These are phyloP conservation scores for Tringa solitaria DNA, from an alignment of 2,113 vertebrate species.

Conservation along the genomic window DNA sequence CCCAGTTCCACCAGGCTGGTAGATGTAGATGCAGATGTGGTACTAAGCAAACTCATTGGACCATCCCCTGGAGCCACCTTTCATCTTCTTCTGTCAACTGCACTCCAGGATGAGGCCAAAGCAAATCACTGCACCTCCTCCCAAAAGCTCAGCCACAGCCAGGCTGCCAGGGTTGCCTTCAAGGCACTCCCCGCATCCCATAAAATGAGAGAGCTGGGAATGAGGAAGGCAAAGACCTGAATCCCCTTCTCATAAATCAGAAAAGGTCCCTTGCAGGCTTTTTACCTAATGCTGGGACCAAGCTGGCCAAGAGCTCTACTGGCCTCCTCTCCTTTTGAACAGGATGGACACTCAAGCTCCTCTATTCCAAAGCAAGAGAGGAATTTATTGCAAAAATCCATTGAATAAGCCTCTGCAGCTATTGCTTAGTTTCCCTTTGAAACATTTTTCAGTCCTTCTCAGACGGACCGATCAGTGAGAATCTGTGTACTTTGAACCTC, in stretches of 20 bases:
- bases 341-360: background rate
- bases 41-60: background rate
- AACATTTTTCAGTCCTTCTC: background rate
- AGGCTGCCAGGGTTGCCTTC: rapidly evolving
- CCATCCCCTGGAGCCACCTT: background rate
- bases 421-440: background rate
- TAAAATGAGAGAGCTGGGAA: background rate
- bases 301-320: background rate
- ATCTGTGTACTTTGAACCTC: background rate
- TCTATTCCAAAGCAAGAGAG: background rate
- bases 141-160: background rate
- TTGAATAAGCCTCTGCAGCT: background rate
- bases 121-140: background rate
- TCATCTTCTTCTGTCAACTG: background rate
- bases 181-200: background rate
- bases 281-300: background rate
- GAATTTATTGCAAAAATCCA: background rate
- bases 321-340: background rate
- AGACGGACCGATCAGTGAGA: background rate
- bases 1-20: background rate
- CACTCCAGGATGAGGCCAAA: background rate
- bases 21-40: background rate
- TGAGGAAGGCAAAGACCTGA: background rate
- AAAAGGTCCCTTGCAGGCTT: background rate
- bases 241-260: background rate